Evolutionary conservation across 2,888 invertebrate species (phyloP).

Genomic region (Colletes collaris): DNA sequence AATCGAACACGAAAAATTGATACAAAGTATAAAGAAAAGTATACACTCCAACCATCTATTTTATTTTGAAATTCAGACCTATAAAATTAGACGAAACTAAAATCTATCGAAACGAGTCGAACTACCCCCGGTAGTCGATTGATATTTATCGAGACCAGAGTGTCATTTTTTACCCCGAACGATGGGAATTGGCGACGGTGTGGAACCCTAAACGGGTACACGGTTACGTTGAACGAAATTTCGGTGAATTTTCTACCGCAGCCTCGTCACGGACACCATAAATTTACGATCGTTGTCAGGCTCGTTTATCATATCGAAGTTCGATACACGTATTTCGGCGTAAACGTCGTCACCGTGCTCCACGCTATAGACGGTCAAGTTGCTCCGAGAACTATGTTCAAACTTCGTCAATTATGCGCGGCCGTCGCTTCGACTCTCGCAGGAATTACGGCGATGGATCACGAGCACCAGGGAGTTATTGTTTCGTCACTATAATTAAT

Average conservation of each 20-base stretch:
- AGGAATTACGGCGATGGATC: constrained; percentile 57
- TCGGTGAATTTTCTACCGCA: neutral
- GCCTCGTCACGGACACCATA: neutral
- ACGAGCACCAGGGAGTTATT: constrained; percentile 57
- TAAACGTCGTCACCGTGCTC: neutral
- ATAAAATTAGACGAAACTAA: too few relatives aligned
- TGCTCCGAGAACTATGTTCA: constrained; percentile 1
- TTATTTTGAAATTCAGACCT: too few relatives aligned
- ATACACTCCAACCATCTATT: too few relatives aligned
- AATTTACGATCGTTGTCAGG: constrained; percentile 10
- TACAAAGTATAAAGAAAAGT: too few relatives aligned
- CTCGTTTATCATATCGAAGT: constrained; percentile 28
- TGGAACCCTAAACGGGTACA: neutral
- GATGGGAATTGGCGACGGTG: neutral
- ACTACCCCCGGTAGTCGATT: too few relatives aligned
- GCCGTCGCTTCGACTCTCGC: constrained; percentile 11
- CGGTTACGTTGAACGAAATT: neutral
- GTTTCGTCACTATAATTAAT: constrained; percentile 52
- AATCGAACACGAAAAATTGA: too few relatives aligned
- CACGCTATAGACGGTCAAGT: neutral
- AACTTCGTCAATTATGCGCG: constrained; percentile 1
- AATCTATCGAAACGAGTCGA: too few relatives aligned
- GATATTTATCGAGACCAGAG: too few relatives aligned
- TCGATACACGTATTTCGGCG: constrained; percentile 6
- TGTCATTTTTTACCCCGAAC: too few relatives aligned